phyloP scores from a whole-genome alignment of 1,140 invertebrate species.

The Drosophila hydei region DNA sequence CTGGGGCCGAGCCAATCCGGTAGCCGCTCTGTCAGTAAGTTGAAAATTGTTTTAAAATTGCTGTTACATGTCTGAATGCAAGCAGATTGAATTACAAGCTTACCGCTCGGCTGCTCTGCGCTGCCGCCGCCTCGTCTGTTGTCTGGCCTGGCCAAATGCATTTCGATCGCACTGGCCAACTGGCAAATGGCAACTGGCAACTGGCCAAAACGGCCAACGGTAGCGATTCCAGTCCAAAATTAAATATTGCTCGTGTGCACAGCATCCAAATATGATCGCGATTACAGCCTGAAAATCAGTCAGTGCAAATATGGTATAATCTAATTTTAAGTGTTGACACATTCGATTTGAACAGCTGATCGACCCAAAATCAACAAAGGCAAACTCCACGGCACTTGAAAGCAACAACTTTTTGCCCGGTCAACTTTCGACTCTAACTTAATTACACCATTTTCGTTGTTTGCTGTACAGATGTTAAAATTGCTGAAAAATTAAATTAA shows the following conservation, averaged over 20 bases:
- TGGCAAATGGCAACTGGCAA: conserved; percentile 29
- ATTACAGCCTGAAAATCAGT: conserved; percentile 70
- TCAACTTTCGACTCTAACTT: background rate
- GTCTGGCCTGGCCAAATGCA: conserved; percentile 2
- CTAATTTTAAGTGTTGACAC: conserved; percentile 82
- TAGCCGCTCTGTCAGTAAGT: conserved; percentile 82
- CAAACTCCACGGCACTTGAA: conserved; percentile 3
- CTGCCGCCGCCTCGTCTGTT: background rate
- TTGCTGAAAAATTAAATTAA: background rate
- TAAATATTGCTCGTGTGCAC: conserved; percentile 62
- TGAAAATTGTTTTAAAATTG: conserved; percentile 84
- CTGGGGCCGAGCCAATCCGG: conserved; percentile 73
- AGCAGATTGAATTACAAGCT: conserved; percentile 82
- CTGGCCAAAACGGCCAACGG: conserved; percentile 40
- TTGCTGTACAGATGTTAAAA: background rate
- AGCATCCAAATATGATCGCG: conserved; percentile 44
- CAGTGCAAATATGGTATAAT: conserved; percentile 79
- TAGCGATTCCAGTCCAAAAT: conserved; percentile 59
- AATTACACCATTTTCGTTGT: background rate
- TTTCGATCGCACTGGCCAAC: conserved; percentile 10
- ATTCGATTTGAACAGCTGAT: conserved; percentile 54
- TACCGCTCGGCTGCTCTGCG: conserved; percentile 49
- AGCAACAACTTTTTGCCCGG: background rate
- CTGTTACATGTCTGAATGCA: conserved; percentile 83
- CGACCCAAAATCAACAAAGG: conserved; percentile 28